Percentiles rank a stretch among this genome's conserved stretches.
Conservation (phyloP, 2,888 invertebrate genomes). For the Acanthopleura granulata region DNA sequence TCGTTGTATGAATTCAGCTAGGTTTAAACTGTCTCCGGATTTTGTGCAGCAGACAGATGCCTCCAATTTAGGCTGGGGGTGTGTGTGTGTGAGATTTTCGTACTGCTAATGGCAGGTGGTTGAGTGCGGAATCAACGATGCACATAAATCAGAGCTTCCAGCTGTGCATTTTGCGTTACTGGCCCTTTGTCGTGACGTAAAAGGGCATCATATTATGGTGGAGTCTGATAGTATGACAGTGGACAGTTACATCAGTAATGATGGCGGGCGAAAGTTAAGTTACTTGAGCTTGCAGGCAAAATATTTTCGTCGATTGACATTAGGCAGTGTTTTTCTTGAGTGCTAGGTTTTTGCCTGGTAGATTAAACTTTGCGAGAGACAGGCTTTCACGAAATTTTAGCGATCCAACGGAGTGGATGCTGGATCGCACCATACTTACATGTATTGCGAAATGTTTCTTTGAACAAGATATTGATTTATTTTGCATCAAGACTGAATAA, state of each 20-base stretch:
- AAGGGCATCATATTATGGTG: not conserved
- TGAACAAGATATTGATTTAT: slow-evolving; percentile 22
- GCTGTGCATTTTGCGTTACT: not conserved
- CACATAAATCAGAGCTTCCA: slow-evolving; percentile 16
- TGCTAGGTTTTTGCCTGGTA: not conserved
- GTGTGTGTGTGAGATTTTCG: no score
- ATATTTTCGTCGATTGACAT: not conserved
- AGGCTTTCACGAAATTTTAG: slow-evolving; percentile 16
- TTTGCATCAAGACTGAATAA: slow-evolving; percentile 20
- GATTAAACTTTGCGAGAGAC: slow-evolving; percentile 1
- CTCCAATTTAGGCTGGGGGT: slow-evolving; percentile 1
- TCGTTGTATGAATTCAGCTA: not conserved
- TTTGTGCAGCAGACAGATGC: slow-evolving; percentile 4
- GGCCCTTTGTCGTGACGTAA: not conserved
- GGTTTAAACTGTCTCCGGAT: not conserved
- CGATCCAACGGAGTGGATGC: slow-evolving; percentile 20
- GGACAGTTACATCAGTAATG: slow-evolving; percentile 7
- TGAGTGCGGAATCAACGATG: not conserved
- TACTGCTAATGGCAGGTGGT: not conserved
- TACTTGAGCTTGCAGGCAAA: not conserved
- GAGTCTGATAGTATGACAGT: slow-evolving; percentile 9
- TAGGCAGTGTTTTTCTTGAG: not conserved
- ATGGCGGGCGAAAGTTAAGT: not conserved
- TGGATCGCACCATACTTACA: not conserved
- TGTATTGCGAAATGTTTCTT: not conserved